These are phyloP conservation scores for Otis tarda DNA, from an alignment of 2,113 vertebrate genomes.

Conservation along the genomic window DNA sequence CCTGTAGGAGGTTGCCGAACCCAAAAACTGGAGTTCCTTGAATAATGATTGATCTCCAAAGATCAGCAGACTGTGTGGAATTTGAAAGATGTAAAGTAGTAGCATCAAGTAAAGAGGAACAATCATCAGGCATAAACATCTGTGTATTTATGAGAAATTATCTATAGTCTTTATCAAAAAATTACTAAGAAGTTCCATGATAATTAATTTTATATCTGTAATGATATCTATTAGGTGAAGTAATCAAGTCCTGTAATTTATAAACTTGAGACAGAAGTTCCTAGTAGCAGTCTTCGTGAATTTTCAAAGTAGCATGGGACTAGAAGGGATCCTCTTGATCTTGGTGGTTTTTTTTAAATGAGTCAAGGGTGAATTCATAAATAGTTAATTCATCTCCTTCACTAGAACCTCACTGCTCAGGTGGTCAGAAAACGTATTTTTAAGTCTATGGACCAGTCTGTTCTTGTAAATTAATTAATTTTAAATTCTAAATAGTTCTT, in stretches of 20 bases:
- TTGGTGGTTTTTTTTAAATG: not conserved
- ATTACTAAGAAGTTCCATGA: not conserved
- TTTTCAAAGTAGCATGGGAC: not conserved
- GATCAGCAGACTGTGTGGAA: not conserved
- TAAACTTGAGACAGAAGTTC: not conserved
- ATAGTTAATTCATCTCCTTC: not conserved
- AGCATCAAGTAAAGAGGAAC: not conserved
- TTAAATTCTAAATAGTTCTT: not conserved
- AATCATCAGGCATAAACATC: not conserved
- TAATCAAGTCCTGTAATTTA: not conserved
- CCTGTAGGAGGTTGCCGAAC: not conserved
- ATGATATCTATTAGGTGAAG: not conserved
- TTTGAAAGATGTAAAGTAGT: not conserved
- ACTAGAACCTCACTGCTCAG: not conserved
- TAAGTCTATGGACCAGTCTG: not conserved
- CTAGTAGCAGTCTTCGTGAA: not conserved
- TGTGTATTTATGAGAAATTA: not conserved
- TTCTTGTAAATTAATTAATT: not conserved
- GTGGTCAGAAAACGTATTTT: not conserved
- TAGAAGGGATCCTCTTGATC: not conserved
- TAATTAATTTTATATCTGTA: not conserved
- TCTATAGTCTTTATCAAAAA: not conserved
- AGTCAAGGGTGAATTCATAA: not conserved
- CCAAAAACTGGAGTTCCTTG: not conserved
- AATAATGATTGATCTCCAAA: not conserved